These are phyloP conservation scores for Calyptommatus sinebrachiatus DNA, from an alignment of 2,113 vertebrate genomes.

Conservation along the genomic window DNA sequence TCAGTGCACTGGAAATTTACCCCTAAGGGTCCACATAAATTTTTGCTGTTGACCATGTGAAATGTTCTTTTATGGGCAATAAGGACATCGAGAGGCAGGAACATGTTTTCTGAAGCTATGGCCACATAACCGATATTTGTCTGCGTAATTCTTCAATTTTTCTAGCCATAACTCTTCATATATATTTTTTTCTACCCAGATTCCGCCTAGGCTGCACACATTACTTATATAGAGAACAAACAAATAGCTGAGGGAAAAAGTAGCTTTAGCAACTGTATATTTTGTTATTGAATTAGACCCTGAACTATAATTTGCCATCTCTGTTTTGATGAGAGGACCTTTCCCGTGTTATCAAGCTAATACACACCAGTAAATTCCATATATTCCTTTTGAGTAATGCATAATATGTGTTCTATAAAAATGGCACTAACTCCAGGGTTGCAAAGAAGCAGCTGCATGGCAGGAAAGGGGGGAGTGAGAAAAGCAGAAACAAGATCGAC, in stretches of 20 bases:
- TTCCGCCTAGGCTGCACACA: slow-evolving; percentile 30
- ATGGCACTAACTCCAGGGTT: slow-evolving; percentile 30
- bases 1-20: slow-evolving; percentile 64
- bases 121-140: slow-evolving; percentile 51
- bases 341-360: slow-evolving; percentile 63
- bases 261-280: slow-evolving; percentile 43
- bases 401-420: slow-evolving; percentile 54
- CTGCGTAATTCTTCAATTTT: slow-evolving; percentile 63
- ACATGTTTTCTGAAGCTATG: slow-evolving; percentile 60
- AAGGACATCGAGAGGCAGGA: slow-evolving; percentile 61
- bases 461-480: background rate
- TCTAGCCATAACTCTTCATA: slow-evolving; percentile 61
- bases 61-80: slow-evolving; percentile 71
- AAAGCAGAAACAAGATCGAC: background rate
- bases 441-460: background rate
- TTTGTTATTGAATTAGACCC: slow-evolving; percentile 55
- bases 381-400: slow-evolving; percentile 43
- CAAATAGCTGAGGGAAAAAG: background rate
- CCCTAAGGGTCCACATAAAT: slow-evolving; percentile 73
- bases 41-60: slow-evolving; percentile 67
- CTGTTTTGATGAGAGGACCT: slow-evolving; percentile 59
- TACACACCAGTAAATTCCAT: slow-evolving; percentile 53
- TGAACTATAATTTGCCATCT: slow-evolving; percentile 44
- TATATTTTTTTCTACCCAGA: slow-evolving; percentile 49
- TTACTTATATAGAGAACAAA: slow-evolving; percentile 19